Evolutionary conservation across 2,797 vertebrate genomes (phyloP).

Genomic region (Brachyrhaphis roseni): DNA sequence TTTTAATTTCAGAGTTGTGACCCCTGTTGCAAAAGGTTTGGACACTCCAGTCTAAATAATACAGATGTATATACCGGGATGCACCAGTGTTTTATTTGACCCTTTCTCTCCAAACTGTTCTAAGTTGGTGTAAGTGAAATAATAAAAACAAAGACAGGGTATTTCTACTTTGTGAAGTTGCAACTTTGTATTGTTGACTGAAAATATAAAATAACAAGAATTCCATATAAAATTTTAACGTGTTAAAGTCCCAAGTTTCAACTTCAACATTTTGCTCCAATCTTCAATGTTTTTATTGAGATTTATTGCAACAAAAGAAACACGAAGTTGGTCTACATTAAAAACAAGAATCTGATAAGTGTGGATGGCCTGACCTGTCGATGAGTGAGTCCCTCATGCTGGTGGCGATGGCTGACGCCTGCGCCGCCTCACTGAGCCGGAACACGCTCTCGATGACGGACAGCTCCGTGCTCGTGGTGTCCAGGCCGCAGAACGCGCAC

Average conservation of each 20-base stretch:
- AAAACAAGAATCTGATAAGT: background rate
- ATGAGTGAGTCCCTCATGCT: slow-evolving; percentile 96
- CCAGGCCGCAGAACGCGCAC: slow-evolving; percentile 96
- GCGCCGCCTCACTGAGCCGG: slow-evolving; percentile 85
- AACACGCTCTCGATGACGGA: slow-evolving; percentile 98
- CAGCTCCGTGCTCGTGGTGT: slow-evolving; percentile 97
- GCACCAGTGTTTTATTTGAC: background rate
- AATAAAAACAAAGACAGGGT: background rate
- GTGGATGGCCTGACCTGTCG: slow-evolving; percentile 85
- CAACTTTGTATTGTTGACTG: background rate
- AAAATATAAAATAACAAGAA: background rate
- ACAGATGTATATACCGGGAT: too few species aligned
- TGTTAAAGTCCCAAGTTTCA: too few species aligned
- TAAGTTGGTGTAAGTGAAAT: background rate
- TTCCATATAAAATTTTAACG: too few species aligned
- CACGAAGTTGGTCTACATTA: too few species aligned
- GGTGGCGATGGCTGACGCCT: slow-evolving; percentile 93
- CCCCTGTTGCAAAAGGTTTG: too few species aligned
- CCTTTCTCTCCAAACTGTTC: background rate
- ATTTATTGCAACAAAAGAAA: background rate
- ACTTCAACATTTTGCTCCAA: background rate
- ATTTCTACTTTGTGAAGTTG: background rate
- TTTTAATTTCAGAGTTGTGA: too few species aligned
- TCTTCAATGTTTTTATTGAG: background rate
- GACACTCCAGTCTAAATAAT: background rate